Base-by-base conservation (phyloP, 2,113 vertebrate species). In the Athene noctua region DNA sequence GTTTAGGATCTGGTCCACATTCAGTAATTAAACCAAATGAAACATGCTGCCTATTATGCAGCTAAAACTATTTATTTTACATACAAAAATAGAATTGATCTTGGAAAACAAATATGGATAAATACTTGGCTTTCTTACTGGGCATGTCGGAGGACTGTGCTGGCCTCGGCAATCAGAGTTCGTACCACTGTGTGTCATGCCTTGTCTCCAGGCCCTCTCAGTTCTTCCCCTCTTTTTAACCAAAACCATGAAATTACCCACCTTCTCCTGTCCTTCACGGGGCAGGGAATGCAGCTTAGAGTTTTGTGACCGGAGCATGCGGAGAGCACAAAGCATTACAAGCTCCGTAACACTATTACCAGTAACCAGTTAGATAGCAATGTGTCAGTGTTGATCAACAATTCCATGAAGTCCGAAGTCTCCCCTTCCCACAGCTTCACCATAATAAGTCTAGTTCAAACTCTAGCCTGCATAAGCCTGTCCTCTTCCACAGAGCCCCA, bases 101-200 rank as follows among this genome's bases (percentile, higher is more conserved):
- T 55, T 51, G n/a, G 55, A 68, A 79, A 79, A 68, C 6, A 62
- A 94, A 75, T 47, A 71, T 21, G 75, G 73, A 58, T 71, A 74
- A 87, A 74, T 70, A 59, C 23, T 47, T 83, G 61, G 38, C n/a
- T 25, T 20, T 81, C 52, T 81, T 57, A 58, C 15, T 55, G 52
- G 81, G 17, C 12, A 1, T 5, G 8, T 4, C 59, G 55, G 59
- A 85, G 65, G 30, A 38, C 26, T 0, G 1, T 5, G 12, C 51
- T 80, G 51, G 71, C 40, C 44, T 65, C 2, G 0, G 32, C 65
- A 73, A 34, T 26, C 58, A 51, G 71, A 74, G 75, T 59, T 42
- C 67, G 75, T 18, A 61, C 11, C 66, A 49, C 57, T 40, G 25
- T 12, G 2, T 26, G 16, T 1, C 4, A 51, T 42, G 44, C 18